Base-by-base conservation (phyloP, 1,140 invertebrate genomes). In the Penaeus chinensis region DNA sequence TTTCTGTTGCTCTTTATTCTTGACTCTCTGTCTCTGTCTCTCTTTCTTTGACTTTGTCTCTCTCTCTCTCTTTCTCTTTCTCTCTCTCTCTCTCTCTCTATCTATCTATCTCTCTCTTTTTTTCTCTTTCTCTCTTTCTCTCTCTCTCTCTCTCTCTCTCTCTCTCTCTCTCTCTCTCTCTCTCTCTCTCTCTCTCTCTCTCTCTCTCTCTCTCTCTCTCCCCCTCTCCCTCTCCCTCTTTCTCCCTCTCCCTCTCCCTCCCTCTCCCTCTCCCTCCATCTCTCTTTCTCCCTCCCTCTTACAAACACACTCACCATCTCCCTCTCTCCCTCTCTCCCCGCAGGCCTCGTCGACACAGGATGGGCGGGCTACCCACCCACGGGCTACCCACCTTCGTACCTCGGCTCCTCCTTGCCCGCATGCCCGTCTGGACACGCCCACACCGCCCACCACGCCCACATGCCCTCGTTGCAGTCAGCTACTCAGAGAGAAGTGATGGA, bases 351-450 rank as follows among this genome's bases (percentile, higher is more conserved):
- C 10, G 84, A 85, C 37, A 32, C 84, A 16, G 84, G 76, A 13
- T 85, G 84, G 84, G 37, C 84, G 16, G 77, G 76, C 13, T 85
- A 85, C 62, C 81, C 81, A 10, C 19, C 81, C 0, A 22, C 54
- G 11, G 76, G 76, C 11, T 85, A 85, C 37, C 77, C 84, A 1
- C 60, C 84, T 4, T 69, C 76, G 37, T 85, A 85, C 63, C 77
- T 85, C 22, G 84, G 84, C n/a, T 85, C 84, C 32, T 85, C 84
- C 42, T 76, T 85, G 16, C n/a, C 84, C 16, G 84, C 84, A 22
- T 85, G 84, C 62, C 84, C 84, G 24, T 27, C 84, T 0, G 37
- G 37, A 63, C 62, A 78, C 77, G 65, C 37, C 19, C 37, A 32
- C 42, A 3, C 69, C 54, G 69, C 47, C 47, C 32, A 47, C 37